phyloP scores from a whole-genome alignment of 2,888 invertebrate genomes.

The Melanostoma mellinum region DNA sequence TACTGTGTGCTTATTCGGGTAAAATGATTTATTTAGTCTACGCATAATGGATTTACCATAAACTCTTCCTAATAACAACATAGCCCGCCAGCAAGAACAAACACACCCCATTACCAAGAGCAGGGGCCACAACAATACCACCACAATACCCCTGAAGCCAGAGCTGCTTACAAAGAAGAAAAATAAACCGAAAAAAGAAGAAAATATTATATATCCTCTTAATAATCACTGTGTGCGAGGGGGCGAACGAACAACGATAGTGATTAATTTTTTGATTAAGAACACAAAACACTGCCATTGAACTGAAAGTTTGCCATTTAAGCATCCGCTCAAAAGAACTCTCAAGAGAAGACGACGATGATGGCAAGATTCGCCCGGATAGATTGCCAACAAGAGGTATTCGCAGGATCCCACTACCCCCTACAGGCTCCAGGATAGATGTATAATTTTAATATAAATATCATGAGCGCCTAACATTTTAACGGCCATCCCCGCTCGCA shows the following conservation, averaged over 20 bases:
- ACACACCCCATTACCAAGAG: constrained; percentile 5
- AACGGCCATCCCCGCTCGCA: constrained; percentile 55
- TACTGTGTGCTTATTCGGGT: constrained; percentile 17
- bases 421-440: constrained; percentile 24
- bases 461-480: constrained; percentile 70
- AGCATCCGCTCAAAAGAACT: constrained; percentile 27
- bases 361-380: constrained; percentile 25
- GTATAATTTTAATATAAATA: constrained; percentile 71
- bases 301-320: constrained; percentile 37
- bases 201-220: constrained; percentile 32
- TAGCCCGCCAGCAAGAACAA: constrained; percentile 44
- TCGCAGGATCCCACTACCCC: constrained; percentile 3
- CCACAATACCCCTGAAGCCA: background rate
- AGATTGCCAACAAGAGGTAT: constrained; percentile 57
- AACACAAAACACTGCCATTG: constrained; percentile 31
- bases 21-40: constrained; percentile 63
- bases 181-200: background rate
- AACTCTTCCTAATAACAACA: constrained; percentile 59
- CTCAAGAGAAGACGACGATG: background rate
- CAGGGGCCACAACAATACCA: background rate
- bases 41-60: constrained; percentile 61
- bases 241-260: constrained; percentile 33
- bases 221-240: constrained; percentile 60
- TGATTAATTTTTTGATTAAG: constrained; percentile 64
- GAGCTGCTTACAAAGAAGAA: background rate